These are phyloP conservation scores for Teinopalpus imperialis DNA, from an alignment of 2,888 invertebrate genomes.

Conservation along the genomic window DNA sequence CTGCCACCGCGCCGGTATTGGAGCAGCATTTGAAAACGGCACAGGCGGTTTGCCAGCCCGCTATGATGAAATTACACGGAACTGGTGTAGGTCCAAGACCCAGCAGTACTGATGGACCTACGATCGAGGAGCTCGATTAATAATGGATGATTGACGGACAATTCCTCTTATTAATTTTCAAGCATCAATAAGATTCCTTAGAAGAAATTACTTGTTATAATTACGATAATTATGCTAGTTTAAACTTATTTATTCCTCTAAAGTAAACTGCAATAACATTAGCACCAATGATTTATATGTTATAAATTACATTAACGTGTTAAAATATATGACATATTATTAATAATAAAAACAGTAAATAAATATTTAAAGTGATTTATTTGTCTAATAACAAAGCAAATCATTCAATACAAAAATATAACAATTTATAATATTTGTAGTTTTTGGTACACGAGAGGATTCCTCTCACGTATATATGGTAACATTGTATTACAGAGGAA, in stretches of 20 bases:
- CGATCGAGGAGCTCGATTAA: conserved; percentile 62
- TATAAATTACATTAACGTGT: no score
- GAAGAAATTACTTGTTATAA: no score
- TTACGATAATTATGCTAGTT: no score
- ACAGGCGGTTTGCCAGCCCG: conserved; percentile 88
- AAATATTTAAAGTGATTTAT: conserved; percentile 21
- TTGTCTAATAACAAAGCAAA: conserved; percentile 28
- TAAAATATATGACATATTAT: no score
- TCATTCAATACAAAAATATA: conserved; percentile 65
- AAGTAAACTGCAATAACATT: no score
- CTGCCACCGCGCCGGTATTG: conserved; percentile 90
- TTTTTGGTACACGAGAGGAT: conserved; percentile 27
- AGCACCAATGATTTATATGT: no score
- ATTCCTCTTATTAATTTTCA: no score
- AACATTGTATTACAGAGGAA: conserved; percentile 19
- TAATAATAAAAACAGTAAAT: no score
- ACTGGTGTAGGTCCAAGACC: conserved; percentile 60
- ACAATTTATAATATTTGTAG: conserved; percentile 39
- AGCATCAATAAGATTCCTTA: no score
- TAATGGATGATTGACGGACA: no score
- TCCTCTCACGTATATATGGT: conserved; percentile 10
- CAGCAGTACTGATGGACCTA: conserved; percentile 75
- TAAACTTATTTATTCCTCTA: no score
- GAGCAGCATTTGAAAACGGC: conserved; percentile 89
- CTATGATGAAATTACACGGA: conserved; percentile 92